Percentiles rank a stretch among this genome's conserved stretches.
Evolutionary conservation across 2,888 invertebrate species (phyloP).

Genomic region (Euclidia mi): DNA sequence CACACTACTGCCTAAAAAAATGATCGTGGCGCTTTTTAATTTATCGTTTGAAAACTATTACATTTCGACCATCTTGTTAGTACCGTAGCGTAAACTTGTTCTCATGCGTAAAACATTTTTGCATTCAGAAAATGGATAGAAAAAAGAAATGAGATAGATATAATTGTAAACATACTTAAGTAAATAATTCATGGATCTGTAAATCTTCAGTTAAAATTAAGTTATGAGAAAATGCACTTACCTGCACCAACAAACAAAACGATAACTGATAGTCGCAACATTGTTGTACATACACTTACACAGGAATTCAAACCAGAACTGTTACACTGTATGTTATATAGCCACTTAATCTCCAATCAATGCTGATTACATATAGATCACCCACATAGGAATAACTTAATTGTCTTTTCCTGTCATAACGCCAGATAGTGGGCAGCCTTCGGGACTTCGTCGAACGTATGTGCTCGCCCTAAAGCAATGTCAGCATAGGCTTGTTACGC

Average conservation of each 20-base stretch:
- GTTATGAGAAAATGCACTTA: slow-evolving; percentile 24
- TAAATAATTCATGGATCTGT: too few relatives aligned
- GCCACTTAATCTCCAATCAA: slow-evolving; percentile 28
- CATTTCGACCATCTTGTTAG: too few relatives aligned
- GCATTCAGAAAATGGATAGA: too few relatives aligned
- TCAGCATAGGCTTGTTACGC: neutral
- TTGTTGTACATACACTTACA: slow-evolving; percentile 28
- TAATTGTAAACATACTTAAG: too few relatives aligned
- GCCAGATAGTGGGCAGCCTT: slow-evolving; percentile 49
- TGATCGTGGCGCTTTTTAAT: too few relatives aligned
- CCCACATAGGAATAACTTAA: slow-evolving; percentile 68
- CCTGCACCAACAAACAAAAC: slow-evolving; percentile 24
- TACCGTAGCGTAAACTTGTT: too few relatives aligned
- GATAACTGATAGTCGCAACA: slow-evolving; percentile 15
- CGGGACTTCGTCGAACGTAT: slow-evolving; percentile 29
- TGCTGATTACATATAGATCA: slow-evolving; percentile 56
- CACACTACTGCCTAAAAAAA: too few relatives aligned
- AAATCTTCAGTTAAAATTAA: neutral
- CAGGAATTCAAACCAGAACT: slow-evolving; percentile 19
- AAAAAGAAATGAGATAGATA: too few relatives aligned
- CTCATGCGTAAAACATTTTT: too few relatives aligned
- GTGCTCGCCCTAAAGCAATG: slow-evolving; percentile 39
- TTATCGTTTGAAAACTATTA: too few relatives aligned
- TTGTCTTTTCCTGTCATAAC: slow-evolving; percentile 57
- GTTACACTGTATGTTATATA: slow-evolving; percentile 34